Evolutionary conservation across 2,888 invertebrate genomes (phyloP), one percentile per base, ranked within the genome.

Genomic region (Sphaerophoria taeniata): DNA sequence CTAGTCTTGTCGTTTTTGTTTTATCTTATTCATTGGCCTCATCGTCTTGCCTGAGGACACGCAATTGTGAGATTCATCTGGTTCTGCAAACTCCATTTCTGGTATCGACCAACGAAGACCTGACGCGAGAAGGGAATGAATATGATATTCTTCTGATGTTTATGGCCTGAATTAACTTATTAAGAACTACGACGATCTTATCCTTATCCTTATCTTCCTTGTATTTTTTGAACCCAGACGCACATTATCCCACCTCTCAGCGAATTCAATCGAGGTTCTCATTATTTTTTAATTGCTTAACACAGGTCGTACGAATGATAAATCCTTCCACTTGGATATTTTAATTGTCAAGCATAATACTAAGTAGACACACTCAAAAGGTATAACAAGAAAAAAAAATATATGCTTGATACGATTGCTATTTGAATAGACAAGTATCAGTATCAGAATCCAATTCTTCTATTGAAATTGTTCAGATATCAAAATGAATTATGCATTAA

Each of bases 211-310:
- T 63, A 49, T 49, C 47, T 65, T 65, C 63, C 47, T 65, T 65
- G 47, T 47, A 47, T 49, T 65, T 65, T 65, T 65, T 11, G 49
- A 65, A 34, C 63, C 49, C 6, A 16, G 47, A 65, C 63, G 14
- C 9, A 7, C 6, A 43, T 56, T 49, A 47, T 49, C 14, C 12
- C 14, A 6, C 6, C 49, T 34, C 6, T 49, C n/a, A n/a, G n/a
- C n/a, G n/a, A n/a, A n/a, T n/a, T n/a, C n/a, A 34, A 49, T 65
- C 11, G 49, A 49, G 63, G 49, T 34, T 33, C 47, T 63, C 63
- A 65, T 65, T 65, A 65, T 47, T 65, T 49, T 65, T 61, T 45
- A 61, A 43, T 45, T 61, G 31, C 0, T 31, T 45, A 61, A 60
- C 39, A 60, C 39, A 60, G 60, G 60, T 16, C 39, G 60, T 1